Base-by-base conservation (phyloP, 1,140 invertebrate species). In the Ectropis grisescens region DNA sequence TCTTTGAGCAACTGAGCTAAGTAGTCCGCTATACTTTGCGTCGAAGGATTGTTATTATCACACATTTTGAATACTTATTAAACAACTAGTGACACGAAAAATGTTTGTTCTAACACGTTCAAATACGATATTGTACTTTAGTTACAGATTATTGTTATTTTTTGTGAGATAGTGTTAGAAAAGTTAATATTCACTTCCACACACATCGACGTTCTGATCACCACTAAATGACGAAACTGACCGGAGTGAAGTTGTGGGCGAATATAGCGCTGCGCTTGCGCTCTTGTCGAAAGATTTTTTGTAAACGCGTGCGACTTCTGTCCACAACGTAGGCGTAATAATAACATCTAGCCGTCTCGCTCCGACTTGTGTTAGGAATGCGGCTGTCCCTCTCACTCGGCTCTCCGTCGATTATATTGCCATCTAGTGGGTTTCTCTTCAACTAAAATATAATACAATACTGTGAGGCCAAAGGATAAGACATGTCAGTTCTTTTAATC, bases 1-100 rank as follows among this genome's bases (percentile, higher is more conserved):
- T 99, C 98, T 90, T 99, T 99, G 70, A 99, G 89, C 85, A 99
- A 91, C 87, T 99, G 98, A 82, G 97, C 96, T 88, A 99, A 89
- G 89, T 99, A 99, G 86, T 99, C 98, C 84, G 97, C 95, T 87
- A 96, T 95, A 86, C 93, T 96, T 84, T 96, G 94, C 82, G 94
- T 95, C 74, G 90, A 94, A 58, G 90, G 88, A 80, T 79, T 83
- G 75, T 79, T 88, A 82, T 85, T 88, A 85, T 89, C 88, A 86
- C 88, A 88, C 88, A 90, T 89, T 84, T 84, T 85, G 83, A 79
- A 59, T 80, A 74, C 55, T 69, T 68, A 69, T 79, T 74, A 56
- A 50, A 75, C 50, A 84, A 79, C 70, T 71, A 56, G 49, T 48
- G 57, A 60, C 76, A 81, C 80, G 72, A 62, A 59, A 68, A 69